Base-by-base conservation (phyloP, 2,888 invertebrate species). In the Rambutsinella grinnellia region DNA sequence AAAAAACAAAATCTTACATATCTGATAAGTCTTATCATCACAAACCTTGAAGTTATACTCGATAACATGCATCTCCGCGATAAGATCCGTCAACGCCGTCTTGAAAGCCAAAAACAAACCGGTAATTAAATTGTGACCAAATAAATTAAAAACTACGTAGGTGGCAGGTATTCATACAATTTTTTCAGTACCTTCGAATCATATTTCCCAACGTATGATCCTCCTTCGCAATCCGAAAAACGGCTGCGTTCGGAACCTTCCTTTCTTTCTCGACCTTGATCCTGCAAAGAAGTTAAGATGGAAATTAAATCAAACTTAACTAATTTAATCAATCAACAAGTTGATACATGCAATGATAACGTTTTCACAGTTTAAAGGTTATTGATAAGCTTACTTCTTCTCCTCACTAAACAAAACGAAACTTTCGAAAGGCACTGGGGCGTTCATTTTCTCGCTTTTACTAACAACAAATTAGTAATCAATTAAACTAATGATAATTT, bases 151-250 rank as follows among this genome's bases (percentile, higher is more conserved):
- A n/a, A n/a, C n/a, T n/a, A n/a, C n/a, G n/a, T n/a, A n/a, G n/a
- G n/a, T n/a, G n/a, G n/a, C n/a, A n/a, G n/a, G n/a, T n/a, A n/a
- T n/a, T n/a, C n/a, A n/a, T n/a, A 93, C 46, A 99, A 90, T 90
- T 99, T 99, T 0, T 97, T 98, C 79, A 99, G 98, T 1, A 99
- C 99, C 88, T 96, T 94, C 90, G n/a, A n/a, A n/a, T 95, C 96
- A 81, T 99, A 92, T 5, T 98, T 99, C 86, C 99, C 85, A 99
- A 87, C 0, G 99, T 99, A 91, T 99, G 99, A 5, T 99, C 99
- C 61, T 96, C 90, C 88, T 99, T 99, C 6, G n/a, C n/a, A 88
- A 99, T 99, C 5, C 99, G 99, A 83, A 99, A 97, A 88, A 99
- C 99, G 57, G 99, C 87, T 15, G 99, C 99, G 89, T 96, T 95